Base-by-base conservation (phyloP, 2,888 invertebrate species). In the Lordiphosa andalusiaca region DNA sequence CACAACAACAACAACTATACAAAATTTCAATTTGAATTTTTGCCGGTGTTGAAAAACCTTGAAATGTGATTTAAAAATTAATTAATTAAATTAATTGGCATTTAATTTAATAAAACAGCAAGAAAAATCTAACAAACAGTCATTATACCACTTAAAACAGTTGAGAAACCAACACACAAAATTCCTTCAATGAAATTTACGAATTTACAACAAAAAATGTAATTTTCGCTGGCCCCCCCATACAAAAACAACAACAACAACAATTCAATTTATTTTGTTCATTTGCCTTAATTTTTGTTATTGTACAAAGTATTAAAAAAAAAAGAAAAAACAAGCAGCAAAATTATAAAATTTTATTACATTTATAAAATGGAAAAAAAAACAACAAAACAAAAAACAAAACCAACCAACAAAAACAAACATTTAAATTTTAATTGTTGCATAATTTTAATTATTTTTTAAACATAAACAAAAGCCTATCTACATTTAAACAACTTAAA, bases 1-100 rank as follows among this genome's bases (percentile, higher is more conserved):
- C 68, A 67, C 81, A 69, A 58, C 67, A 50, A 71, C 58, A 61
- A 44, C 56, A 69, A 66, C 63, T 60, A 59, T 73, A 66, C 65
- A 67, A 70, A 69, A 69, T 67, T 64, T 61, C 64, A 67, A 67
- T 60, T 71, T 42, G 54, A 68, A 71, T 73, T 75, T 74, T 63
- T 62, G 62, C 76, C 83, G 67, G 74, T 75, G 78, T 73, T 82
- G 80, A 85, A 86, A 85, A 85, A 85, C 86, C 81, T 84, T 86
- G 86, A 87, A 87, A 87, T 87, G 87, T 87, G 87, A 87, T 87
- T 87, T 87, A 84, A 85, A 81, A 81, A 84, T 81, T 84, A 84
- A 81, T 84, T 75, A 76, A 87, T 80, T 84, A 86, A 84, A 83
- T 75, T 77, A 84, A 84, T 81, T 84, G 84, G 81, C 81, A 84